Base-by-base conservation (phyloP, 1,140 invertebrate species). In the Cherax destructor region DNA sequence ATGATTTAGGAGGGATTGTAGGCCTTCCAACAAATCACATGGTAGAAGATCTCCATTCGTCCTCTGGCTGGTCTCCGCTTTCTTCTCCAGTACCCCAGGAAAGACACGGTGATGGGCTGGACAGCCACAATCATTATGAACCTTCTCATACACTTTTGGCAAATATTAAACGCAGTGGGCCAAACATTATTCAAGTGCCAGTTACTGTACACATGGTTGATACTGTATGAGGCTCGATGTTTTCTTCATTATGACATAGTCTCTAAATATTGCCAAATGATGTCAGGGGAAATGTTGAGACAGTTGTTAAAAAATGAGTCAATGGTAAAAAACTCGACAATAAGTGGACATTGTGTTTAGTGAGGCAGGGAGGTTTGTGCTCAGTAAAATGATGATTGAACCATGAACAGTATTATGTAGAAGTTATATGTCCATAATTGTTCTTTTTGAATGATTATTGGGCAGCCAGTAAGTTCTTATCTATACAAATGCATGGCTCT, bases 201-300 rank as follows among this genome's bases (percentile, higher is more conserved):
- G 98, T 98, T 41, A 98, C 97, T 61, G 97, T 98, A 77, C 98
- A 98, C 94, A 95, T 95, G 94, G 95, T 95, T 21, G 95, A 95
- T 92, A 94, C 94, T 94, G 92, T 95, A 52, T 91, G 83, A 86
- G 41, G 24, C 9, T 21, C 41, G 30, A 78, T 59, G 52, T 81
- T 4, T 56, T 21, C 1, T 59, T 30, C 59, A 59, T 24, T 47
- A 4, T 81, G 50, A 30, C 11, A 1, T 59, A 81, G 52, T 5
- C 13, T 65, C 24, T 21, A 80, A 6, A 69, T 41, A 83, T 18
- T 49, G 30, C 10, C 50, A 50, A 79, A 50, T 83, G 47, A 77
- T 59, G 30, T 78, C 50, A 59, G 50, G 74, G 52, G 85, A 86
- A 59, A 18, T 61, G 50, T 11, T 41, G n/a, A 24, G 30, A 47